Evolutionary conservation across 1,140 invertebrate species (phyloP).

Genomic region (Zelostemma sp.): DNA sequence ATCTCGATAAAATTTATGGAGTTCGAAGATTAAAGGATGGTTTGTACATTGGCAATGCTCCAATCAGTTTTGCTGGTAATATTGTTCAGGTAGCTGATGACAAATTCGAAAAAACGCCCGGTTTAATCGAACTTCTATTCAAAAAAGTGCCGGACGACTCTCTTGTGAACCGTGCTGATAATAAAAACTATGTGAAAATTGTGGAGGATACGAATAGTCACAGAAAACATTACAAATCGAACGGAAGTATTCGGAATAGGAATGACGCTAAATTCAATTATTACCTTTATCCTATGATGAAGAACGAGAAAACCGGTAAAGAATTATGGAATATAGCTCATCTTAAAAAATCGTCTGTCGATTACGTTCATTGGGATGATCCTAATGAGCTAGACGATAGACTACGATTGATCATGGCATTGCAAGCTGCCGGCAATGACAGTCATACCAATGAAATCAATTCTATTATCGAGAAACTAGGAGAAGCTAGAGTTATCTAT

Average conservation of each 20-base stretch:
- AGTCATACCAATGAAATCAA: no score
- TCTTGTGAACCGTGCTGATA: neutral
- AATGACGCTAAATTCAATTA: slow-evolving; percentile 12
- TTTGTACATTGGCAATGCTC: no score
- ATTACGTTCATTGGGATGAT: no score
- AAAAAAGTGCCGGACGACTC: slow-evolving; percentile 19
- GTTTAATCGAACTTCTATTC: no score
- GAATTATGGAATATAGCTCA: neutral
- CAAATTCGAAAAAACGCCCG: neutral
- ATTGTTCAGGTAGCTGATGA: neutral
- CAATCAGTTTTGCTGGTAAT: slow-evolving; percentile 7
- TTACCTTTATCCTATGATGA: no score
- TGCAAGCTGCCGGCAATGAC: no score
- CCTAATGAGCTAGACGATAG: no score
- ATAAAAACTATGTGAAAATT: slow-evolving; percentile 25
- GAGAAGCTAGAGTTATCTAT: no score
- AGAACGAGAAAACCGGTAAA: neutral
- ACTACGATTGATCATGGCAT: no score
- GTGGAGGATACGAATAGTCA: slow-evolving; percentile 34
- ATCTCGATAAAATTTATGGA: no score
- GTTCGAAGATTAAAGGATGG: no score
- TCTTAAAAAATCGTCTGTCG: slow-evolving; percentile 3
- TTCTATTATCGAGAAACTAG: no score
- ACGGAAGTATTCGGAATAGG: slow-evolving; percentile 14
- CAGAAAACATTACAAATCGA: slow-evolving; percentile 23